phyloP scores from a whole-genome alignment of 2,888 invertebrate species.

The Suillia variegata region DNA sequence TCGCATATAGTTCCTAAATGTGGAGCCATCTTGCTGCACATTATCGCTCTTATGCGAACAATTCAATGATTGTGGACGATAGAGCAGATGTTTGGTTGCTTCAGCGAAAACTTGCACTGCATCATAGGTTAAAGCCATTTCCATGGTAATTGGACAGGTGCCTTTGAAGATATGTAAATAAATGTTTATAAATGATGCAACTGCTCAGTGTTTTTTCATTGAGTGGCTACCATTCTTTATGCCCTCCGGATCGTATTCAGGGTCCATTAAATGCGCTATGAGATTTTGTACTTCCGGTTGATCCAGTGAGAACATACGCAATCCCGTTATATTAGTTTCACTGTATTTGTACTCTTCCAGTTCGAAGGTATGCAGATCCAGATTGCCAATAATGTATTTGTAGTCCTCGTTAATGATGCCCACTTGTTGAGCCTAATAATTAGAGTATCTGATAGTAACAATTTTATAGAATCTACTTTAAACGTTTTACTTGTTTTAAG shows the following conservation, averaged over 20 bases:
- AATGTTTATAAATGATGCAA: not conserved
- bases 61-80: slow-evolving; percentile 62
- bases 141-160: slow-evolving; percentile 62
- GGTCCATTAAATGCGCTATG: slow-evolving; percentile 25
- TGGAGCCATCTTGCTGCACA: slow-evolving; percentile 80
- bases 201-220: not conserved
- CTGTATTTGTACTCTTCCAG: slow-evolving; percentile 78
- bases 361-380: slow-evolving; percentile 72
- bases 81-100: slow-evolving; percentile 71
- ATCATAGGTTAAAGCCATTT: slow-evolving; percentile 83
- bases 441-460: no score
- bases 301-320: slow-evolving; percentile 70
- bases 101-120: slow-evolving; percentile 80
- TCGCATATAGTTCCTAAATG: slow-evolving; percentile 77
- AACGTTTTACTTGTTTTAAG: slow-evolving; percentile 57
- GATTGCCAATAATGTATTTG: slow-evolving; percentile 77
- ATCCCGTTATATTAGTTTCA: slow-evolving; percentile 81
- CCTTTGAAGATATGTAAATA: slow-evolving; percentile 27
- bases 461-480: not conserved
- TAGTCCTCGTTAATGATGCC: slow-evolving; percentile 96
- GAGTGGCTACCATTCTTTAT: slow-evolving; percentile 32
- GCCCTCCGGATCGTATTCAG: slow-evolving; percentile 24
- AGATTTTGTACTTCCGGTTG: slow-evolving; percentile 63
- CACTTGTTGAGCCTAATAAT: slow-evolving; percentile 93
- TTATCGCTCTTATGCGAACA: slow-evolving; percentile 66